Conservation (phyloP, 2,797 vertebrate genomes). For the Pogonophryne albipinna region DNA sequence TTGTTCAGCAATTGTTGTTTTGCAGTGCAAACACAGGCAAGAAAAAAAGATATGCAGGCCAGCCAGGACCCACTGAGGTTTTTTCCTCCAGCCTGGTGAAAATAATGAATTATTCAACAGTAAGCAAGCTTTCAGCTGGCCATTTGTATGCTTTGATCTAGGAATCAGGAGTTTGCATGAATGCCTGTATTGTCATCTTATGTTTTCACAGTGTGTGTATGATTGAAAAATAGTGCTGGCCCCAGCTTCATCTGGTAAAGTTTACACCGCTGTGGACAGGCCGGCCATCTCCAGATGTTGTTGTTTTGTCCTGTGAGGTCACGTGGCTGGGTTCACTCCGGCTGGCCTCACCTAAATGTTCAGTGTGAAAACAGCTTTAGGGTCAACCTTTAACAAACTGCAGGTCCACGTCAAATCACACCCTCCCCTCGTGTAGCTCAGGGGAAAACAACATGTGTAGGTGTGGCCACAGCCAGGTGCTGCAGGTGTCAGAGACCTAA, state of each 20-base stretch:
- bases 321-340: conserved; percentile 86
- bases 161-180: conserved; percentile 96
- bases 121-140: conserved; percentile 98
- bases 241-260: conserved; percentile 93
- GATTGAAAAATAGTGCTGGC: conserved; percentile 95
- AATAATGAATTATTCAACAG: conserved; percentile 99
- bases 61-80: conserved; percentile 89
- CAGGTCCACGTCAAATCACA: conserved; percentile 5
- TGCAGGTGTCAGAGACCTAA: conserved; percentile 25
- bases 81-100: conserved; percentile 91
- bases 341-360: conserved; percentile 86
- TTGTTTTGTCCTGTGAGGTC: conserved; percentile 90
- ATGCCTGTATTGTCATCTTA: conserved; percentile 99
- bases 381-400: conserved; percentile 42
- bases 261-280: conserved; percentile 93
- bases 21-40: conserved; percentile 87
- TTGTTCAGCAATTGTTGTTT: conserved; percentile 85
- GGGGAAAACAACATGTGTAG: conserved; percentile 83
- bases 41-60: conserved; percentile 73
- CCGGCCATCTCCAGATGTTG: conserved; percentile 92
- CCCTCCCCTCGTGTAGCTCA: not conserved
- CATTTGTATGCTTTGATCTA: conserved; percentile 99
- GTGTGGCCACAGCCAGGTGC: conserved; percentile 71
- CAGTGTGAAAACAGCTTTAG: conserved; percentile 74
- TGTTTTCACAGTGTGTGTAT: conserved; percentile 98